Conservation (phyloP, 2,113 vertebrate species). For the Tor tambroides region DNA sequence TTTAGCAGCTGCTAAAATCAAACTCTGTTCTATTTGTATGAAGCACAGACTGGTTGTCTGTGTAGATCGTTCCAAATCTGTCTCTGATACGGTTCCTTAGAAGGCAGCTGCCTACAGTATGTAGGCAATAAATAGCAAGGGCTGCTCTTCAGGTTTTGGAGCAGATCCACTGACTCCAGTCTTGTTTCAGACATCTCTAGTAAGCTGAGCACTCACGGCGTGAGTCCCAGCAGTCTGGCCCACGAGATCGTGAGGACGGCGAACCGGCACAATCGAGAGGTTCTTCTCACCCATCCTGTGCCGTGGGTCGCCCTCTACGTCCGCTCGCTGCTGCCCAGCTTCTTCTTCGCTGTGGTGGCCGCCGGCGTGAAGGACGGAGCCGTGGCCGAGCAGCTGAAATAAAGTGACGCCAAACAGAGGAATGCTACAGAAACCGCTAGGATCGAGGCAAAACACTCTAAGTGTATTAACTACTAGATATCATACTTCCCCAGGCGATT, state of each 20-base stretch:
- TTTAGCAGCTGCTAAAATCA: too few species aligned
- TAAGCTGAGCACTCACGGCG: constrained; percentile 80
- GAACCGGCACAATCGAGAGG: constrained; percentile 89
- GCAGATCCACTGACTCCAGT: too few species aligned
- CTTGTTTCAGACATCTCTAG: constrained; percentile 80
- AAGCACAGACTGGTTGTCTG: too few species aligned
- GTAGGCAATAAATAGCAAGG: too few species aligned
- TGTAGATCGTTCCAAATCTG: background rate
- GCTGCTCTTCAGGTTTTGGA: too few species aligned
- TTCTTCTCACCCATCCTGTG: constrained; percentile 89
- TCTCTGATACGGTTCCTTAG: background rate
- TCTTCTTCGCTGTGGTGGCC: constrained; percentile 90
- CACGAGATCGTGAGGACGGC: constrained; percentile 87
- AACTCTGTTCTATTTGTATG: too few species aligned
- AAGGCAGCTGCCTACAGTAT: background rate
- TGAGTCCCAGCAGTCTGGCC: constrained; percentile 83
- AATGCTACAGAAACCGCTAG: too few species aligned
- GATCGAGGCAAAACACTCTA: background rate
- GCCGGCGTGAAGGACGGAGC: constrained; percentile 87
- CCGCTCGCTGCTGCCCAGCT: constrained; percentile 84
- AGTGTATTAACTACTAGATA: background rate
- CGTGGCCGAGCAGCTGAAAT: constrained; percentile 73
- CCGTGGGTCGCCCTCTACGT: constrained; percentile 85
- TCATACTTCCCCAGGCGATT: too few species aligned
- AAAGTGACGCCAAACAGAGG: constrained; percentile 9